Evolutionary conservation across 2,888 invertebrate species (phyloP).

Genomic region (Cremastinae sp.): DNA sequence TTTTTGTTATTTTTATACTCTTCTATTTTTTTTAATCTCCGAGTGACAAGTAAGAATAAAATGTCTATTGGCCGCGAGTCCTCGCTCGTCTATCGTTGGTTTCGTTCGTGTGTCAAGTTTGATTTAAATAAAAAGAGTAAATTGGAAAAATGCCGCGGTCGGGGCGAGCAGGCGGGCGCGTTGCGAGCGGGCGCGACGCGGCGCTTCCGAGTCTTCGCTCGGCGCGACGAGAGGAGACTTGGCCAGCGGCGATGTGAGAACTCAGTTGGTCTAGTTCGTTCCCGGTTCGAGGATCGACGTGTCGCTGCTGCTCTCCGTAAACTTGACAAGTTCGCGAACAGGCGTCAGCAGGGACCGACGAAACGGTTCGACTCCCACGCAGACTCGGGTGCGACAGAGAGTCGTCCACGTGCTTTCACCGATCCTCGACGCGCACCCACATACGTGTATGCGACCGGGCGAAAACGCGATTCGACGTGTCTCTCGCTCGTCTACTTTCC

Average conservation of each 20-base stretch:
- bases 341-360: neutral
- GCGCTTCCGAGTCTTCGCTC: slow-evolving; percentile 17
- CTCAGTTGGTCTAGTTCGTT: slow-evolving; percentile 73
- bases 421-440: neutral
- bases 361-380: slow-evolving; percentile 9
- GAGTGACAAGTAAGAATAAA: neutral
- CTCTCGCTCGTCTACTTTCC: too few relatives aligned
- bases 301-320: slow-evolving; percentile 6
- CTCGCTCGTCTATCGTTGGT: neutral
- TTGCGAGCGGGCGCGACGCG: slow-evolving; percentile 11
- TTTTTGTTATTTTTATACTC: too few relatives aligned
- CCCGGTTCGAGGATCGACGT: slow-evolving; percentile 69
- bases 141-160: slow-evolving; percentile 9
- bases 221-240: slow-evolving; percentile 64
- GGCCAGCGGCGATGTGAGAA: slow-evolving; percentile 69
- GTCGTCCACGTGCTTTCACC: slow-evolving; percentile 26
- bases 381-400: slow-evolving; percentile 28
- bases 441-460: too few relatives aligned
- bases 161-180: slow-evolving; percentile 23
- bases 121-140: slow-evolving; percentile 48
- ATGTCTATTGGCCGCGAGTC: neutral
- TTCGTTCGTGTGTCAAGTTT: slow-evolving; percentile 4
- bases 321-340: neutral
- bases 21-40: too few relatives aligned
- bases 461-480: too few relatives aligned